Evolutionary conservation across 2,888 invertebrate genomes (phyloP).

Genomic region (Pachymerium ferrugineum): DNA sequence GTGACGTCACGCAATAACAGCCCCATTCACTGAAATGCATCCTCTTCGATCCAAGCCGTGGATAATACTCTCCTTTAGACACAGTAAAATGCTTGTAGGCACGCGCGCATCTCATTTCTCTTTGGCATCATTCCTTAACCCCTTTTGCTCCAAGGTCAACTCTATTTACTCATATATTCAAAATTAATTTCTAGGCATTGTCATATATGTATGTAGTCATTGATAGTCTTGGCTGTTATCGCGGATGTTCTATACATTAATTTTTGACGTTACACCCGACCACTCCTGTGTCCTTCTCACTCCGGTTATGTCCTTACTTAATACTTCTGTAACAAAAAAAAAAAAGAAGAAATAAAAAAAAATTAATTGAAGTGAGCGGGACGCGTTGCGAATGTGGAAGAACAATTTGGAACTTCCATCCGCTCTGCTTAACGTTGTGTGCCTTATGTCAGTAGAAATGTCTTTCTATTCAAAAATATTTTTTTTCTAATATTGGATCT

Average conservation of each 20-base stretch:
- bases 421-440: no score
- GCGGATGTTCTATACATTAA: no score
- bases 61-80: neutral
- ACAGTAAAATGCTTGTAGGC: neutral
- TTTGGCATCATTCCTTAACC: neutral
- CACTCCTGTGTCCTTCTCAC: neutral
- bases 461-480: neutral
- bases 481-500: neutral
- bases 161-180: neutral
- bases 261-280: no score
- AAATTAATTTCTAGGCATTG: no score
- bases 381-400: neutral
- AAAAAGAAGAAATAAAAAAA: neutral
- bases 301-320: neutral
- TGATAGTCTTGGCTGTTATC: no score
- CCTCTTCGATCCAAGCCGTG: no score
- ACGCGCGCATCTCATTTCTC: neutral
- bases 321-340: no score
- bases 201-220: no score
- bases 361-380: neutral
- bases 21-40: no score
- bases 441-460: no score
- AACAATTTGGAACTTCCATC: no score
- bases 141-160: constrained; percentile 1
- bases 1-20: neutral